Base-by-base conservation (phyloP, 2,888 invertebrate genomes). In the Timandra comae region DNA sequence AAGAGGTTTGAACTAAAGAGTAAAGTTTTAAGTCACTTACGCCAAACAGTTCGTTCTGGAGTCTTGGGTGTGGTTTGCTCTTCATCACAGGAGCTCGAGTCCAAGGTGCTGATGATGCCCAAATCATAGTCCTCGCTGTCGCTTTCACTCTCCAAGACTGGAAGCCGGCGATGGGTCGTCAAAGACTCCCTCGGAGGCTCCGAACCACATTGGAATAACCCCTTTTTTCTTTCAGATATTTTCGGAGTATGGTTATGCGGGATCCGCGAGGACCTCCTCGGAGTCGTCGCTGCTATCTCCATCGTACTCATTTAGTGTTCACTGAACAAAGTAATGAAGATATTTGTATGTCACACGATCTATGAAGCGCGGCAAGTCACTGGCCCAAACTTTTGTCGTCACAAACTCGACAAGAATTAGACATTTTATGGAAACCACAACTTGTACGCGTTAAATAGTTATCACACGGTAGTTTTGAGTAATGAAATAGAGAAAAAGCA, bases 201-300 rank as follows among this genome's bases (percentile, higher is more conserved):
- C 7, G 49, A 46, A 1, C 56, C 63, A 47, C 45, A 49, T 57
- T 87, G 87, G 54, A 92, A 91, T 43, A 91, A 74, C 44, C 88
- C 87, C 44, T 91, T 88, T 54, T 91, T 89, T 13, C 91, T 81
- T 46, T 89, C 89, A 0, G 88, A 82, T 63, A 90, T 78, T 52
- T 87, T 87, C 2, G 90, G 88, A 1, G 91, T 90, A 43, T 86
- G 82, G 27, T 49, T 69, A 34, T 76, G 72, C 6, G 75, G 70
- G 35, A 69, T 44, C 7, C 82, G 70, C 36, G 72, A 48, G 9
- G 80, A 79, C 35, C 82, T 75, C 23, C 81, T 65, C 7, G 86
- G 86, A 12, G 86, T 84, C 40, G 56, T 62, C 46, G 75, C 62
- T 47, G 84, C 67, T 84, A 84, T 85, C 13, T 46, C 49, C 49